Evolutionary conservation across 37 sponge, comb jelly and placozoan genomes (phyloP), one percentile per base, ranked within the genome.

Genomic region (Amphimedon queenslandica): DNA sequence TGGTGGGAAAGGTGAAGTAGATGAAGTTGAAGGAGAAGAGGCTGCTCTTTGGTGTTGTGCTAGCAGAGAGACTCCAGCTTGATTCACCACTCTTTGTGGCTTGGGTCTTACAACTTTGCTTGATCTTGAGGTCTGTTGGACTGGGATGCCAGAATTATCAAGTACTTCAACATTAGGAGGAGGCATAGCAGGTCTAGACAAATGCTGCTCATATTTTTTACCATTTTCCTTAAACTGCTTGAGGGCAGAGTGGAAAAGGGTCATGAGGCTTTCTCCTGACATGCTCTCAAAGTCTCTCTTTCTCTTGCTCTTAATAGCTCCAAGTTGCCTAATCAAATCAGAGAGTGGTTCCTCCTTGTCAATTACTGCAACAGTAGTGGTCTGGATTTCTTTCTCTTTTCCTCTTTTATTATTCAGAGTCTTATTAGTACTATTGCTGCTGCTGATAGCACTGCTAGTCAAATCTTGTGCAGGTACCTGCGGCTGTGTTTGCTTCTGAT

Each of bases 201-300:
- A 23, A 34, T 16, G 18, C 10, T 42, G 51, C 35, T 81, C 57
- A 51, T 83, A 83, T 47, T 70, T 63, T 34, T 43, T 69, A 0
- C 57, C 67, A 32, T 84, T 84, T 37, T 63, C 78, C 56, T 84
- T 72, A 56, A 86, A 79, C 56, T 80, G 74, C 37, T 51, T 75
- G 76, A 73, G 80, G 30, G 87, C 87, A 63, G 79, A 80, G 61
- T 86, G 75, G 75, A 86, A 86, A 3, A 74, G 71, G 20, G 70
- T 38, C n/a, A 86, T 55, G 18, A 86, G 66, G 69, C 55, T 70
- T 1, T 74, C 35, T 37, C 69, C 76, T 71, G 47, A 75, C 23
- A 16, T 29, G 28, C 40, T 75, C 30, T 27, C 56, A 63, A 80
- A 80, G 5, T 80, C 80, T 40, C 58, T 74, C 23, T 74, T 55